These are phyloP conservation scores for Heteropelma amictum DNA, from an alignment of 2,888 invertebrate species.

Conservation along the genomic window DNA sequence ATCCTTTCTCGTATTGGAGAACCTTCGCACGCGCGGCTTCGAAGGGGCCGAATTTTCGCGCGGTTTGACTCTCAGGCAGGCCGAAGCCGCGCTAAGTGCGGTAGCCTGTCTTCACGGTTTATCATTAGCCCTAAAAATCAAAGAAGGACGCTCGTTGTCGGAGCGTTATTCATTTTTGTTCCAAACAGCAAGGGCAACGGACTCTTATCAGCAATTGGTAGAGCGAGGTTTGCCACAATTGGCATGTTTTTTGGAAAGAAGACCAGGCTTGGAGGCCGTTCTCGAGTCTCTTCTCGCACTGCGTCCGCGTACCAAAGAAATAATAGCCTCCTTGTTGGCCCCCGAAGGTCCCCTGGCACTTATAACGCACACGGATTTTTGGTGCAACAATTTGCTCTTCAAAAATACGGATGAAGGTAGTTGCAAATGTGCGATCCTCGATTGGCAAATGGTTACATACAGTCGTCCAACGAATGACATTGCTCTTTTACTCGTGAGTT, in stretches of 20 bases:
- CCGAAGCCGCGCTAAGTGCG: constrained; percentile 84
- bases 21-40: constrained; percentile 84
- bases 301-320: constrained; percentile 84
- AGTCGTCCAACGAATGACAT: constrained; percentile 89
- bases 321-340: constrained; percentile 85
- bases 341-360: constrained; percentile 87
- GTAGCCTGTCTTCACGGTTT: constrained; percentile 87
- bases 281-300: constrained; percentile 81
- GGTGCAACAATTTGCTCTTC: constrained; percentile 89
- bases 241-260: constrained; percentile 84
- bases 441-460: constrained; percentile 92
- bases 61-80: constrained; percentile 83
- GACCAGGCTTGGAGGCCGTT: constrained; percentile 83
- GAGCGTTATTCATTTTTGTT: constrained; percentile 85
- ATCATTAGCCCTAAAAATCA: constrained; percentile 83
- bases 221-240: constrained; percentile 88
- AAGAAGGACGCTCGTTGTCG: constrained; percentile 79
- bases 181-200: constrained; percentile 88
- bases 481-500: constrained; percentile 85
- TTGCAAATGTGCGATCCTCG: constrained; percentile 85
- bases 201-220: constrained; percentile 88
- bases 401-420: constrained; percentile 72
- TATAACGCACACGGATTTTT: constrained; percentile 90
- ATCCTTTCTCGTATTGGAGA: constrained; percentile 87
- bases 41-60: constrained; percentile 84